A percentile compares a stretch with the other conserved stretches of the same genome.
Conservation (phyloP, 2,797 vertebrate species). For the Telmatherina bonti region DNA sequence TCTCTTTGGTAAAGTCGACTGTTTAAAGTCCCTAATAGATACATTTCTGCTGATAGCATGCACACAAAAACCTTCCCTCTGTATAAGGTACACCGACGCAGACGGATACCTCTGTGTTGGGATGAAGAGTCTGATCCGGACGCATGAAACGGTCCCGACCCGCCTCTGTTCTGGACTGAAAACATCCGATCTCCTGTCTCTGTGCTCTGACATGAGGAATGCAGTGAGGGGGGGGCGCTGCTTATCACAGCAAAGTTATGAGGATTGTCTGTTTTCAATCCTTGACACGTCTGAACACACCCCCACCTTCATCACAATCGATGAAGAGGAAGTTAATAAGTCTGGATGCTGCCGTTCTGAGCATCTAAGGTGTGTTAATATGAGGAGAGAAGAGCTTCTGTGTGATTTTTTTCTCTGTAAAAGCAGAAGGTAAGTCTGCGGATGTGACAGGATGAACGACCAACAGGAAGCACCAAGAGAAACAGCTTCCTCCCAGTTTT, state of each 20-base stretch:
- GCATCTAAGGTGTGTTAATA: neutral
- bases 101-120: too few relatives aligned
- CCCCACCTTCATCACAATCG: neutral
- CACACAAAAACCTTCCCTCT: neutral
- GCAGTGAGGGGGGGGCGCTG: neutral
- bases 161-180: too few relatives aligned
- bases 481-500: neutral
- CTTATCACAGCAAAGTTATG: too few relatives aligned
- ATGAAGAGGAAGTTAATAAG: neutral
- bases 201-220: neutral
- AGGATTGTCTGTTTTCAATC: too few relatives aligned
- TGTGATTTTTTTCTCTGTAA: neutral
- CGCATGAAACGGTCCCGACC: too few relatives aligned
- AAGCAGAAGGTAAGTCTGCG: neutral
- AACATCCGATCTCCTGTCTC: neutral
- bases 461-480: neutral
- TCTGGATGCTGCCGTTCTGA: neutral
- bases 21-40: too few relatives aligned
- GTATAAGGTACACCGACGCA: neutral
- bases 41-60: neutral
- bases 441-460: neutral
- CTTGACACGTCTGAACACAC: neutral
- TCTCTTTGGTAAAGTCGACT: too few relatives aligned
- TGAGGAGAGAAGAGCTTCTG: too few relatives aligned
- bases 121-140: too few relatives aligned